phyloP scores from a whole-genome alignment of 1,140 invertebrate genomes.

The Drosophila repletoides region DNA sequence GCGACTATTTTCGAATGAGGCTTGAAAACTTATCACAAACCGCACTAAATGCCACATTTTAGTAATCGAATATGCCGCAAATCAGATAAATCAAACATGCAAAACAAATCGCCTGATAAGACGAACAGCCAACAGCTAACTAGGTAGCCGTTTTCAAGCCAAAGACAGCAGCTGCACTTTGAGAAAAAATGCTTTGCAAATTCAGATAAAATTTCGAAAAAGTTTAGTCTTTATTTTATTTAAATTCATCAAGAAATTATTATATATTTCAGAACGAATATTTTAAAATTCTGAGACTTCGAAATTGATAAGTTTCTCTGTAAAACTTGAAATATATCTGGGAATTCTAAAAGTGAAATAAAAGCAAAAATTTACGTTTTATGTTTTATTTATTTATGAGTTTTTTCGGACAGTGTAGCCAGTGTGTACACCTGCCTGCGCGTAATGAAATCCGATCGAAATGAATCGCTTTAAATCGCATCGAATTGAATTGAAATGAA shows the following conservation, averaged over 20 bases:
- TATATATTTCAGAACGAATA: no score
- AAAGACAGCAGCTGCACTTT: background rate
- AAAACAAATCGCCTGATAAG: slow-evolving; percentile 75
- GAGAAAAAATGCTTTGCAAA: background rate
- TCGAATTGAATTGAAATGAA: slow-evolving; percentile 30
- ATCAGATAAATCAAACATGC: slow-evolving; percentile 75
- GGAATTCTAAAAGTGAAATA: no score
- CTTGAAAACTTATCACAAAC: slow-evolving; percentile 24
- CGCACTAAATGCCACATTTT: slow-evolving; percentile 28
- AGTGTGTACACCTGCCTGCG: no score
- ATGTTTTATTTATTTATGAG: no score
- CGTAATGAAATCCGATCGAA: slow-evolving; percentile 19
- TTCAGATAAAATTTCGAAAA: no score
- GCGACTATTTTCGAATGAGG: slow-evolving; percentile 27
- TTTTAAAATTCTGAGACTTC: no score
- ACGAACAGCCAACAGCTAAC: slow-evolving; percentile 12
- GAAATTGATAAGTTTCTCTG: no score
- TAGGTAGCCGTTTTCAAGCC: slow-evolving; percentile 9
- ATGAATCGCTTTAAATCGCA: background rate
- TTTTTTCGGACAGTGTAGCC: no score
- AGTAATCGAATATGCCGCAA: slow-evolving; percentile 51
- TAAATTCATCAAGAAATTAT: no score
- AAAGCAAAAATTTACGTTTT: no score
- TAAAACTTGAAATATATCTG: no score
- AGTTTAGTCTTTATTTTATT: no score